These are phyloP conservation scores for Dasypolia templi DNA, from an alignment of 2,888 invertebrate genomes.

Conservation along the genomic window DNA sequence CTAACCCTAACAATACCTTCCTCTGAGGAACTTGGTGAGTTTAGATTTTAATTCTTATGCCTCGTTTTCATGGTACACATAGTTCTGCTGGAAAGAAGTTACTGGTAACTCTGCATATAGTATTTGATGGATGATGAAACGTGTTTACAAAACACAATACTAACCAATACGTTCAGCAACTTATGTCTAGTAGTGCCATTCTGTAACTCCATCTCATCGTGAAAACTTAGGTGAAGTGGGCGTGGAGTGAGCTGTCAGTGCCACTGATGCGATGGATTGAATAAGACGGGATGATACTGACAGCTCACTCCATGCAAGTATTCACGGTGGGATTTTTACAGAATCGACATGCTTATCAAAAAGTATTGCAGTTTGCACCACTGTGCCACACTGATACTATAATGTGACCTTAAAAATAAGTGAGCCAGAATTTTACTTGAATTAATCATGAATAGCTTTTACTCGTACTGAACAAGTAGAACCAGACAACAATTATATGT, in stretches of 20 bases:
- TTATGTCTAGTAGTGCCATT: no score
- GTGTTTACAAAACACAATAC: neutral
- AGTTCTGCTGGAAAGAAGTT: neutral
- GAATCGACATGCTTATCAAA: no score
- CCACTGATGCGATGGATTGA: no score
- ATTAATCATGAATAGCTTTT: neutral
- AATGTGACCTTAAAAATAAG: neutral
- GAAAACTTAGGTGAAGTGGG: no score
- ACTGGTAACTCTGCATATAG: neutral
- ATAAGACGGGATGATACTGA: no score
- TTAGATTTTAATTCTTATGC: conserved; percentile 22
- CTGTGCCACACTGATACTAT: neutral
- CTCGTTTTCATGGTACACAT: neutral
- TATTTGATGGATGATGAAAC: neutral
- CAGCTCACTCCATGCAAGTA: no score
- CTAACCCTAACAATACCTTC: conserved; percentile 91
- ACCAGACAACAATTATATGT: neutral
- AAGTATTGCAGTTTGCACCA: neutral
- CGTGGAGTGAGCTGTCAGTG: no score
- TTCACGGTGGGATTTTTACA: no score
- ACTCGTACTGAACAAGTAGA: neutral
- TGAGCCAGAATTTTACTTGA: neutral
- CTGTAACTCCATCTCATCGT: no score
- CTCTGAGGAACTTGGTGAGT: conserved; percentile 89
- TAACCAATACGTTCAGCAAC: neutral